phyloP scores from a whole-genome alignment of 2,113 vertebrate genomes.

The Catharus bicknelli region DNA sequence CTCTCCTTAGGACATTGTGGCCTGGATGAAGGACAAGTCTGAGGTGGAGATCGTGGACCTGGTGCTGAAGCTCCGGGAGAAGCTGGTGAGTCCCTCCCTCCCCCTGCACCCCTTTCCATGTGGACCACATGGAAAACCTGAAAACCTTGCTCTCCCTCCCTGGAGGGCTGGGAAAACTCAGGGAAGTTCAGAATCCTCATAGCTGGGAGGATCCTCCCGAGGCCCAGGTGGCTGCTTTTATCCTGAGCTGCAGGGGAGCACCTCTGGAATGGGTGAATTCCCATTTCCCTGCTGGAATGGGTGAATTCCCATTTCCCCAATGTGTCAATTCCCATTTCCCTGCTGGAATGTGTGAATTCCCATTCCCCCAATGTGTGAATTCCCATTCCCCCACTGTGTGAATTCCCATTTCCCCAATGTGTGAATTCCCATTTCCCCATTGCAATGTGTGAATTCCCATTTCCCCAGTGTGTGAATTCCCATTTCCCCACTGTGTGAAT shows the following conservation, averaged over 20 bases:
- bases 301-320: no score
- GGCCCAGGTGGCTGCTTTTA: rapidly evolving
- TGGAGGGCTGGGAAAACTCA: neutral
- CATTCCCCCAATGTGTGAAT: no score
- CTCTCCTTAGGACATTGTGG: conserved; percentile 80
- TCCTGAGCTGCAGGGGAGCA: neutral
- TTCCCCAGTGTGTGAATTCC: neutral
- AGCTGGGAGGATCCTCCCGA: no score
- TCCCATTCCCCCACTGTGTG: no score
- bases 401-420: no score
- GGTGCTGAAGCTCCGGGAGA: conserved; percentile 90
- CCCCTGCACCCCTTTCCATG: rapidly evolving
- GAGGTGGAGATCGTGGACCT: conserved; percentile 94
- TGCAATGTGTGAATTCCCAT: neutral
- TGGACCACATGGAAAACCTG: rapidly evolving
- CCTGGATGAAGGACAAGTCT: conserved; percentile 92
- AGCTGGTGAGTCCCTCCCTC: conserved; percentile 78
- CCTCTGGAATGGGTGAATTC: no score
- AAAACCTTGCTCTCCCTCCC: neutral
- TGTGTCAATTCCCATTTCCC: no score
- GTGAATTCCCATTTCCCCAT: no score
- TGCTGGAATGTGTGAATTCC: neutral
- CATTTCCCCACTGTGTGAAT: no score
- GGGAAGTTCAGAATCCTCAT: rapidly evolving
- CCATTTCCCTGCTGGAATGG: no score